A percentile compares a stretch with the other conserved stretches of the same genome.
These are phyloP conservation scores for Mnemiopsis leidyi DNA, from an alignment of 37 sponge, comb jelly and placozoan species.

Conservation along the genomic window DNA sequence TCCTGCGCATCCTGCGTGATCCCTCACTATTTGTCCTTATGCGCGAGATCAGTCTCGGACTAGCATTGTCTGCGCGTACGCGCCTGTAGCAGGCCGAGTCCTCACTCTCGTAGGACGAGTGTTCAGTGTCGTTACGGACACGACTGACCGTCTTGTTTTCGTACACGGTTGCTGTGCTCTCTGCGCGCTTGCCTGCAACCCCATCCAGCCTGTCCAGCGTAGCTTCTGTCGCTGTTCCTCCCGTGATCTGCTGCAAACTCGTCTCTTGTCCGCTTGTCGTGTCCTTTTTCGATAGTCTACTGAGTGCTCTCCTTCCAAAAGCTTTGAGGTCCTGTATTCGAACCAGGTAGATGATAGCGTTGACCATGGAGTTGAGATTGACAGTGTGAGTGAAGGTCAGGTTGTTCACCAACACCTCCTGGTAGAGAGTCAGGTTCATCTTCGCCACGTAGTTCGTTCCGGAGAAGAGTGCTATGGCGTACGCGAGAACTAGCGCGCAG, in stretches of 20 bases:
- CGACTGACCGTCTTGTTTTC: neutral
- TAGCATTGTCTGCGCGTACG: neutral
- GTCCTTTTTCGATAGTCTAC: neutral
- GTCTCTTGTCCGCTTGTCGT: neutral
- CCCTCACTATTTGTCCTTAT: neutral
- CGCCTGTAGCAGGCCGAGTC: neutral
- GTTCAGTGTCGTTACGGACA: constrained; percentile 30
- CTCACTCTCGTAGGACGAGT: neutral
- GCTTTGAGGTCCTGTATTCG: neutral
- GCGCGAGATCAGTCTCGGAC: neutral
- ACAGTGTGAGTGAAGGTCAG: constrained; percentile 35
- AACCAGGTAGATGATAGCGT: constrained; percentile 35
- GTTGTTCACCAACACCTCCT: neutral
- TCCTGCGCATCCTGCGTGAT: neutral
- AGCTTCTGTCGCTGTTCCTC: neutral
- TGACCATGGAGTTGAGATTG: constrained; percentile 32
- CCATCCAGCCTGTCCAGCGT: neutral
- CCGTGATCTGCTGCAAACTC: neutral
- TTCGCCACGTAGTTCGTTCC: neutral
- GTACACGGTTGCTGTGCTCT: neutral
- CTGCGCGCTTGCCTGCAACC: neutral
- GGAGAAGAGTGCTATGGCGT: neutral
- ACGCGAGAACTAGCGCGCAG: neutral
- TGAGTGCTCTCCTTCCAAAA: neutral
- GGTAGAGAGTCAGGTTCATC: neutral